Evolutionary conservation across 2,888 invertebrate genomes (phyloP), one percentile per base, ranked within the genome.

Genomic region (Encarsia formosa): DNA sequence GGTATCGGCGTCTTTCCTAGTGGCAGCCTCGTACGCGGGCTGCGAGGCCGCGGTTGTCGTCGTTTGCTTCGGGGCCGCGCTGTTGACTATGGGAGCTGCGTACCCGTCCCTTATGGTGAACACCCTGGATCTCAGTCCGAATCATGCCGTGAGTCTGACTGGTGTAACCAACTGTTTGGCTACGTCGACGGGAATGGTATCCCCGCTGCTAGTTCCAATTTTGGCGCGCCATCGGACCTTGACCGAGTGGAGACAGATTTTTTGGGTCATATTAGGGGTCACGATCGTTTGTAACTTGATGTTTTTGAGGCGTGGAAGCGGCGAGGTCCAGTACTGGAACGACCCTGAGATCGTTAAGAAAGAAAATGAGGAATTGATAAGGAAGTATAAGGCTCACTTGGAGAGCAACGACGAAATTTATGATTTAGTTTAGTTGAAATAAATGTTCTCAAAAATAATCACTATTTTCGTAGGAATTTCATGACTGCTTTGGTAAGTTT

Each of bases 181-280:
- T n/a, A n/a, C n/a, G 77, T 76, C 1, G 48, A 77, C 8, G 75
- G 74, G 1, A 77, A 77, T 51, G 87, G 86, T 0, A 82, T 85
- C 19, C 85, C 86, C 1, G 77, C 85, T n/a, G n/a, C n/a, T 85
- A 32, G 84, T 85, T 32, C 84, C 85, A n/a, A 71, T 81, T 34
- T 69, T 85, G 59, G 84, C 85, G 1, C 61, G 61, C 0, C 23
- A 69, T 16, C 60, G 62, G 2, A 59, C 59, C 0, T 34, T 65
- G 3, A 70, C 72, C 18, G 82, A 88, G 75, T 91, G 91, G 91
- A 78, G 86, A 24, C 64, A 79, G 0, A 89, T 90, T 0, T 90
- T 91, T 70, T 89, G 89, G 86, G 83, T 90, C 29, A 83, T 88
- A 39, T 79, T 88, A 8, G 83, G 67, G 0, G 80, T 90, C 2